Evolutionary conservation across 2,888 invertebrate genomes (phyloP), one percentile per base, ranked within the genome.

Genomic region (Conus canariensis): DNA sequence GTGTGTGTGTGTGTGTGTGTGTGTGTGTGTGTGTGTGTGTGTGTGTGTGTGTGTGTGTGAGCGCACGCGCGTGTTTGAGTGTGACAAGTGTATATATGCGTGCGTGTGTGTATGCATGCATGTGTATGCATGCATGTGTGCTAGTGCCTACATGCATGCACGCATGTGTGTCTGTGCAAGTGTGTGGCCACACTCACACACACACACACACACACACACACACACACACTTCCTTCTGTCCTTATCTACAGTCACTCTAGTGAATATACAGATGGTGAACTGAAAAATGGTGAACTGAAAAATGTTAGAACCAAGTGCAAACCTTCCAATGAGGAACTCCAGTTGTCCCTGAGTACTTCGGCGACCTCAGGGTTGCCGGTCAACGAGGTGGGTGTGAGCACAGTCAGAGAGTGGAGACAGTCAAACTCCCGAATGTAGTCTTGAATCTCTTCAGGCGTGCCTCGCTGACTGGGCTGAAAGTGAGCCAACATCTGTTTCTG

Each of bases 391-490:
- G 89, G 92, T 8, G 91, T 91, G 16, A 95, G 92, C 6, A 92
- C 92, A 10, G 95, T 95, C 58, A 95, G 92, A 10, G 94, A 92
- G 82, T 94, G 93, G 16, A 95, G 91, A 67, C 93, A 91, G 85
- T 94, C 94, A 59, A 93, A 93, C 90, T 95, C 95, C 64, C 93
- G 88, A 56, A 94, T 93, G 92, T 94, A 95, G 89, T 95, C 95
- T 85, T 94, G 94, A 64, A 95, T 93, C 85, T 95, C 95, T 88
- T 94, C 94, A 30, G 92, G 91, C n/a, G 94, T 93, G 22, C 93
- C 94, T 88, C 93, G 92, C 70, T 93, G 92, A 5, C 92, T 92
- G 22, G 94, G 94, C 94, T 95, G 88, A 22, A 91, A 67, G 80
- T 88, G 70, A 64, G 87, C 77, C 64, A 2, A 64, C 64, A 64